These are phyloP conservation scores for Metopia argyrocephala DNA, from an alignment of 2,888 invertebrate genomes.

Conservation along the genomic window DNA sequence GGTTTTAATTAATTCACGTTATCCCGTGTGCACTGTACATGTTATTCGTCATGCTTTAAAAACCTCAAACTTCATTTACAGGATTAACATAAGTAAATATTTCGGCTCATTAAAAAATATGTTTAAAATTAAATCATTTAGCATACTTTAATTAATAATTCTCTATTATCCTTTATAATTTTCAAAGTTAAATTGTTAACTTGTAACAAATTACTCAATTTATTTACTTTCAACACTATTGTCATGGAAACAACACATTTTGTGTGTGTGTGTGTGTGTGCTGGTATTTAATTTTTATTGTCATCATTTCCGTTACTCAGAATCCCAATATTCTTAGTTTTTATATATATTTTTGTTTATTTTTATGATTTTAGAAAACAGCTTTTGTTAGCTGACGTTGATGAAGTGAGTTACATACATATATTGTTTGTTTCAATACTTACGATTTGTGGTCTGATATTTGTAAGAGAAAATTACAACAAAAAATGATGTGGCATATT, in stretches of 20 bases:
- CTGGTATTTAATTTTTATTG: neutral
- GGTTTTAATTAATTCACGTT: too few relatives aligned
- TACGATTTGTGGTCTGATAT: constrained; percentile 75
- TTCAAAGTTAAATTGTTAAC: neutral
- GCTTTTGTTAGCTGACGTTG: neutral
- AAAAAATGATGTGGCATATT: constrained; percentile 93
- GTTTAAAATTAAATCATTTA: too few relatives aligned
- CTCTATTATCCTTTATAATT: too few relatives aligned
- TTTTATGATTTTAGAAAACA: neutral
- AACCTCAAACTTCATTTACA: too few relatives aligned
- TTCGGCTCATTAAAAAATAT: too few relatives aligned
- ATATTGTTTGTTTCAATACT: constrained; percentile 60
- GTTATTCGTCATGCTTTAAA: too few relatives aligned
- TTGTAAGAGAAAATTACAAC: constrained; percentile 86
- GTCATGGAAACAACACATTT: neutral
- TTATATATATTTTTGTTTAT: neutral
- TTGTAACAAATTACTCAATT: neutral
- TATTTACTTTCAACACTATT: neutral
- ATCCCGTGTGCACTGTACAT: too few relatives aligned
- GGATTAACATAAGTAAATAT: too few relatives aligned
- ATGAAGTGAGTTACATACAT: neutral
- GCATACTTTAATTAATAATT: too few relatives aligned
- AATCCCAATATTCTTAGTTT: neutral
- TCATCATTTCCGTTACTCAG: constrained; percentile 10
- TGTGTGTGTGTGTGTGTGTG: too few relatives aligned